Evolutionary conservation across 2,888 invertebrate genomes (phyloP).

Genomic region (Phortica okadai): DNA sequence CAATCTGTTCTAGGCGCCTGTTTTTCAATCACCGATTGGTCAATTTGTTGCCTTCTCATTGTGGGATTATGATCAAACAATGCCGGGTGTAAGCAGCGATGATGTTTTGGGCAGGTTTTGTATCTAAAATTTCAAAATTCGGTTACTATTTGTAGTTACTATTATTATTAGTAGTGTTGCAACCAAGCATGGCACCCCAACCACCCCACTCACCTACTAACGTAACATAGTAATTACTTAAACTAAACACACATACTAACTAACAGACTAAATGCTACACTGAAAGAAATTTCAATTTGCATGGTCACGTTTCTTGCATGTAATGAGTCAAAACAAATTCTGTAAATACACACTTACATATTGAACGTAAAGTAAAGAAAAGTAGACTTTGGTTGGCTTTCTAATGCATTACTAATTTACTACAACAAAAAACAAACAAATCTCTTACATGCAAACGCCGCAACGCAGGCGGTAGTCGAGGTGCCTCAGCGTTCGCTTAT

Average conservation of each 20-base stretch:
- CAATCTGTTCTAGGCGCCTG: conserved; percentile 79
- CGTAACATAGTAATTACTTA: too few relatives aligned
- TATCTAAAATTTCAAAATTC: conserved; percentile 56
- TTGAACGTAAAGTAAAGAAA: neutral
- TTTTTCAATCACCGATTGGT: conserved; percentile 85
- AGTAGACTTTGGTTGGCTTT: neutral
- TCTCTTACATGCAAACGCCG: neutral
- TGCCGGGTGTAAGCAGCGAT: conserved; percentile 86
- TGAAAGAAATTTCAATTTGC: too few relatives aligned
- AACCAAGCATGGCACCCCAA: neutral
- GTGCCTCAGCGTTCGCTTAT: conserved; percentile 78
- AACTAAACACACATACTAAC: too few relatives aligned
- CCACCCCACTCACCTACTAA: neutral
- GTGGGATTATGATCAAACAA: conserved; percentile 90
- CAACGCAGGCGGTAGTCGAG: conserved; percentile 80
- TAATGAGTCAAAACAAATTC: too few relatives aligned
- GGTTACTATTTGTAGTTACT: neutral
- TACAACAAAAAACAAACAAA: conserved; percentile 29
- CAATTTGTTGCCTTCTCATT: conserved; percentile 86
- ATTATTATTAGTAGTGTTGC: neutral
- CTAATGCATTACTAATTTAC: neutral
- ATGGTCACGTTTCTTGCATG: too few relatives aligned
- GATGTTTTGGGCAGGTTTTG: conserved; percentile 90
- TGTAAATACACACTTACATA: too few relatives aligned
- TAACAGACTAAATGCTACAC: too few relatives aligned